phyloP scores from a whole-genome alignment of 2,888 invertebrate genomes.

The Acanthopleura granulata region DNA sequence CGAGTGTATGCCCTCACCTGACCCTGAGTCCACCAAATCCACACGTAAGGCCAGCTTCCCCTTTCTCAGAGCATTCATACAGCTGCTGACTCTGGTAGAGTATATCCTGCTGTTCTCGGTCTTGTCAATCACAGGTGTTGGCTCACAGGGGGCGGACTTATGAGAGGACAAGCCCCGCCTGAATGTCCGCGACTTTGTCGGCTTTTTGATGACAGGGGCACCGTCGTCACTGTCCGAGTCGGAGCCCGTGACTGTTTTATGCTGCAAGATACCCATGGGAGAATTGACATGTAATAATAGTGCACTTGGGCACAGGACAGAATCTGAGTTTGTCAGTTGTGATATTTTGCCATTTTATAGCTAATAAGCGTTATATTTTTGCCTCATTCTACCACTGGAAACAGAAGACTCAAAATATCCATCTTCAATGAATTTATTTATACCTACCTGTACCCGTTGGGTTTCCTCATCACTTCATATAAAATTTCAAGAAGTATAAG shows the following conservation, averaged over 20 bases:
- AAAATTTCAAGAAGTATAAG: too few relatives aligned
- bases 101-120: background rate
- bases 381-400: too few relatives aligned
- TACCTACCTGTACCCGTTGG: too few relatives aligned
- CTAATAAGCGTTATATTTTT: too few relatives aligned
- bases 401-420: too few relatives aligned
- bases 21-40: background rate
- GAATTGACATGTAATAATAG: background rate
- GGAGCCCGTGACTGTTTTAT: background rate
- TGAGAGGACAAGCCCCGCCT: background rate
- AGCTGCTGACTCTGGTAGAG: background rate
- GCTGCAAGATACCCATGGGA: background rate
- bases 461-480: too few relatives aligned
- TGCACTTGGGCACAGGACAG: too few relatives aligned
- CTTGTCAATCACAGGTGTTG: background rate
- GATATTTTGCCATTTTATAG: too few relatives aligned
- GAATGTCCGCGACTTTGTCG: background rate
- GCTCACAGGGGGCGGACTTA: background rate
- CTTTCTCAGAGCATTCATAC: constrained; percentile 13
- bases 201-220: constrained; percentile 5
- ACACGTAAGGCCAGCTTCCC: background rate
- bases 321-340: too few relatives aligned
- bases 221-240: constrained; percentile 9
- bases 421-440: too few relatives aligned
- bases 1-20: too few relatives aligned